phyloP scores from a whole-genome alignment of 2,888 invertebrate species.

The Eupithecia vulgata region DNA sequence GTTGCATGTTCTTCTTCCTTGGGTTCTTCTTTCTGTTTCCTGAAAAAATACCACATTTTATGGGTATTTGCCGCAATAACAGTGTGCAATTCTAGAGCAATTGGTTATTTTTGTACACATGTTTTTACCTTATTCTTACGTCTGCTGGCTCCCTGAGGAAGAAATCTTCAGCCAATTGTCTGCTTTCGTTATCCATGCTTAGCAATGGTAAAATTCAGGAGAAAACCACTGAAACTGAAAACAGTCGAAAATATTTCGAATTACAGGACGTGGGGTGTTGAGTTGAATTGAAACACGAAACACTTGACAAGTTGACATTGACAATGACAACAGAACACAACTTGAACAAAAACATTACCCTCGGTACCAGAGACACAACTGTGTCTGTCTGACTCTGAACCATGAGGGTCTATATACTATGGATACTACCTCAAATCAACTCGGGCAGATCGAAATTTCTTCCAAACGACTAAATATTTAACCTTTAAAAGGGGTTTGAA shows the following conservation, averaged over 20 bases:
- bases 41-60: constrained; percentile 39
- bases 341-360: not conserved
- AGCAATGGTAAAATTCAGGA: constrained; percentile 31
- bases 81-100: constrained; percentile 39
- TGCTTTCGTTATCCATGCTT: constrained; percentile 84
- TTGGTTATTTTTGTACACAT: constrained; percentile 18
- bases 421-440: no score
- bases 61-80: constrained; percentile 30
- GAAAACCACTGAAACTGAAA: constrained; percentile 16
- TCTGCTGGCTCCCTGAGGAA: constrained; percentile 86
- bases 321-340: not conserved
- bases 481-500: no score
- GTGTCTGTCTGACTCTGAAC: no score
- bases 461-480: no score
- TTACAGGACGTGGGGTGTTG: not conserved
- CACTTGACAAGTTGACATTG: not conserved
- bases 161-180: constrained; percentile 85
- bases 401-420: no score
- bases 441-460: no score
- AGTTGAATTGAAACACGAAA: not conserved
- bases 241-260: constrained; percentile 8
- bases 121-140: constrained; percentile 84
- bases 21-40: constrained; percentile 74
- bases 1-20: constrained; percentile 78
- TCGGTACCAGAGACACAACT: no score